Evolutionary conservation across 2,888 invertebrate genomes (phyloP).

Genomic region (Trachelus tabidus): DNA sequence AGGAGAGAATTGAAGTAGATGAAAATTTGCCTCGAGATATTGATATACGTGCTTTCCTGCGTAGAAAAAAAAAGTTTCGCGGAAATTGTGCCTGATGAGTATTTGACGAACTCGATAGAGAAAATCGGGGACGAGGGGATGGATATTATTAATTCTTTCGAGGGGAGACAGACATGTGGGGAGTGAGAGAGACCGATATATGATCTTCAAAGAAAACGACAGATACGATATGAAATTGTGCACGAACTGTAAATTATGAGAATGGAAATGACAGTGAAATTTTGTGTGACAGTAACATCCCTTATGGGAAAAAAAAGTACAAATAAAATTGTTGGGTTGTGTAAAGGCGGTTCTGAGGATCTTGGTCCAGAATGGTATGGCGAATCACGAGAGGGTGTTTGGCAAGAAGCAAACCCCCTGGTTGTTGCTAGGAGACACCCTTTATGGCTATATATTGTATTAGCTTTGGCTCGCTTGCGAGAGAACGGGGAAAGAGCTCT

Average conservation of each 20-base stretch:
- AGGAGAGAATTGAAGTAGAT: background rate
- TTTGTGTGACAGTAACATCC: background rate
- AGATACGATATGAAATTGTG: too few relatives aligned
- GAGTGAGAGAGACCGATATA: background rate
- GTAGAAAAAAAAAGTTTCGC: background rate
- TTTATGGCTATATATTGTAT: conserved; percentile 61
- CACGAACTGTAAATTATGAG: too few relatives aligned
- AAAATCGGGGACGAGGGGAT: background rate
- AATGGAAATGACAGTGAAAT: background rate
- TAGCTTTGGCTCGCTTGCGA: conserved; percentile 40
- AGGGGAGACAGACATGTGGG: background rate
- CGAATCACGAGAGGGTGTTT: background rate
- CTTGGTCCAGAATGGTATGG: background rate
- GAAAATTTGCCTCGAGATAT: background rate
- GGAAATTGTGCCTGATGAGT: background rate
- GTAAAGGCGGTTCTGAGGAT: background rate
- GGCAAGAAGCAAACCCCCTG: background rate
- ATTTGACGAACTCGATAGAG: background rate
- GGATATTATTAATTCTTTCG: background rate
- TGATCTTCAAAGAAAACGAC: too few relatives aligned
- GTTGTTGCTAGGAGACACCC: conserved; percentile 62
- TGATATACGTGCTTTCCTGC: background rate
- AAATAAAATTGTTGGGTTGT: background rate
- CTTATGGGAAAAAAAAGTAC: background rate
- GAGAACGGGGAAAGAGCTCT: conserved; percentile 12